A percentile compares a stretch with the other conserved stretches of the same genome.
These are phyloP conservation scores for Indri indri DNA, from an alignment of 2,113 vertebrate genomes.

Conservation along the genomic window DNA sequence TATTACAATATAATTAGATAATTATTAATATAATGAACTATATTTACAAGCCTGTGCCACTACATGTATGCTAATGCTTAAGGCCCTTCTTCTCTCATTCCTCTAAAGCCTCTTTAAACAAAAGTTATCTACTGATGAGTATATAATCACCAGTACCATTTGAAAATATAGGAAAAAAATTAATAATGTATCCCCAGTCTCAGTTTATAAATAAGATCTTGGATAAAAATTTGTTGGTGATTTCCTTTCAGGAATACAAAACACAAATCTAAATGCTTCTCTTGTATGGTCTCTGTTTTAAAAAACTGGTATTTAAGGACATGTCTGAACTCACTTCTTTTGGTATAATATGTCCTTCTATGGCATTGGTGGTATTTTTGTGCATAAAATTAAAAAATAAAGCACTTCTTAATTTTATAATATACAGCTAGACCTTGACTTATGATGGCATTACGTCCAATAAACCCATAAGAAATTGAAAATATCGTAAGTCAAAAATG, in stretches of 20 bases:
- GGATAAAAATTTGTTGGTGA: neutral
- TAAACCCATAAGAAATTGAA: neutral
- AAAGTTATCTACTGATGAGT: neutral
- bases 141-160: neutral
- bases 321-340: neutral
- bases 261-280: neutral
- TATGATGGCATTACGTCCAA: neutral
- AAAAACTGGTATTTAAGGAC: neutral
- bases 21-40: neutral
- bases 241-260: conserved; percentile 19
- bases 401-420: neutral
- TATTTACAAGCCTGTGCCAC: neutral
- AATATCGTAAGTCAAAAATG: neutral
- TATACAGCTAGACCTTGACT: neutral
- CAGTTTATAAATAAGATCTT: neutral
- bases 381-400: neutral
- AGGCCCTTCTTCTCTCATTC: neutral
- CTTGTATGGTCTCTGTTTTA: conserved; percentile 1
- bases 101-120: conserved; percentile 10
- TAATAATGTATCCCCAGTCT: neutral
- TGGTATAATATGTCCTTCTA: neutral
- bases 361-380: neutral
- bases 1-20: neutral
- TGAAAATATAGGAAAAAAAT: neutral
- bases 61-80: neutral